Evolutionary conservation across 2,113 vertebrate genomes (phyloP), one percentile per base, ranked within the genome.

Genomic region (Mus spicilegus): DNA sequence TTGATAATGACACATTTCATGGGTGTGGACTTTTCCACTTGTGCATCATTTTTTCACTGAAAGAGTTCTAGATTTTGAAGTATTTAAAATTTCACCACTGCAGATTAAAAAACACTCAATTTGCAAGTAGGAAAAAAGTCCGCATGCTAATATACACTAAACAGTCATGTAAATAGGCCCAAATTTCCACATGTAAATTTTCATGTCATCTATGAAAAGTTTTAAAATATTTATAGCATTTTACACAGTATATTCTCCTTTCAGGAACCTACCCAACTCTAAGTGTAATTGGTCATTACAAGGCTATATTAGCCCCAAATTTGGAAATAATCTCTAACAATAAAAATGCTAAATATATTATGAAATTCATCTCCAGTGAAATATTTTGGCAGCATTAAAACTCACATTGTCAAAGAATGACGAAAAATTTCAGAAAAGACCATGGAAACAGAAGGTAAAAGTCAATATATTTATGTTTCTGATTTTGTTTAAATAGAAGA

Each of bases 231-330:
- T 85, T 28, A 65, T 73, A 90, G 7, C 14, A 91, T 95, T 84
- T 94, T 76, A 94, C 46, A 90, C 70, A 87, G 54, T 92, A 93
- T 91, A 90, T 86, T 88, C 36, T 91, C 90, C 16, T 95, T 85
- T 8, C 63, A 73, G 81, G 36, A 90, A 72, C 17, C 28, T 76
- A 92, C 54, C 22, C 72, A 81, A 88, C 96, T 77, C 26, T 86
- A 90, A 95, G 85, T 61, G 90, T 63, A 96, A 78, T 7, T 76
- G 22, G 24, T 92, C 30, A 96, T 54, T 95, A 70, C 1, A 84
- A 51, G 24, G 9, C 33, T 87, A 89, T 65, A 87, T 93, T 91
- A 67, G 20, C 19, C 11, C 58, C 63, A 90, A 92, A 95, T 46
- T 33, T 88, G 20, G 86, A 95, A 95, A 93, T 1, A 39, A 42